Conservation (phyloP, 92 coral and sea anemone species). For the Actinostola sp. region DNA sequence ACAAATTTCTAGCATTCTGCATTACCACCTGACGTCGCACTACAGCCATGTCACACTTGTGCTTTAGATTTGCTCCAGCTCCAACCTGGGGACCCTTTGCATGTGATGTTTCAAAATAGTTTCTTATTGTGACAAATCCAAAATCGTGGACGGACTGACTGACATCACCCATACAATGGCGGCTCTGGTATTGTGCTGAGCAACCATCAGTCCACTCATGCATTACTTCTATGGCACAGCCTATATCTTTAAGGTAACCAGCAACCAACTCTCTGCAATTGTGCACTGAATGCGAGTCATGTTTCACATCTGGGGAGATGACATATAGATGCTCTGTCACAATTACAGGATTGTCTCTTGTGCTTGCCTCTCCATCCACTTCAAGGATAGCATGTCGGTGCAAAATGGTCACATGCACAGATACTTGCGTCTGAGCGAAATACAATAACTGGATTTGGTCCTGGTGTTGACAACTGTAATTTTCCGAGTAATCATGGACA, state of each 20-base stretch:
- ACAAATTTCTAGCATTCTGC: constrained; percentile 55
- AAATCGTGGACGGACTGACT: constrained; percentile 33
- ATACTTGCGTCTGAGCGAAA: constrained; percentile 36
- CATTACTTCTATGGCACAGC: constrained; percentile 16
- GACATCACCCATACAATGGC: constrained; percentile 73
- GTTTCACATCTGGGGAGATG: constrained; percentile 46
- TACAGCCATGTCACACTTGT: constrained; percentile 47
- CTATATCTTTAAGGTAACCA: constrained; percentile 40
- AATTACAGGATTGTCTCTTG: constrained; percentile 11
- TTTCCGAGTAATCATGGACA: constrained; percentile 40
- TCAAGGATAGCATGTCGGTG: constrained; percentile 39
- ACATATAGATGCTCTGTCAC: constrained; percentile 40
- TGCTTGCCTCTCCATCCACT: constrained; percentile 41
- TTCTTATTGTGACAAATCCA: constrained; percentile 56
- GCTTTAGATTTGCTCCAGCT: constrained; percentile 34
- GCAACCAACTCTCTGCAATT: constrained; percentile 23
- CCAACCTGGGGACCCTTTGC: constrained; percentile 54
- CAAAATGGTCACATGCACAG: constrained; percentile 35
- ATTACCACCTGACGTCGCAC: constrained; percentile 32
- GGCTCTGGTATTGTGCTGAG: no score
- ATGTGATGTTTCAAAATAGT: constrained; percentile 51
- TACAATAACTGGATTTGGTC: constrained; percentile 48
- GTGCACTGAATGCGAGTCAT: constrained; percentile 63
- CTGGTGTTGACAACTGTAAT: constrained; percentile 30
- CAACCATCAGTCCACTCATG: constrained; percentile 66